Conservation (phyloP, 2,888 invertebrate species). For the Mesochorus sp. region DNA sequence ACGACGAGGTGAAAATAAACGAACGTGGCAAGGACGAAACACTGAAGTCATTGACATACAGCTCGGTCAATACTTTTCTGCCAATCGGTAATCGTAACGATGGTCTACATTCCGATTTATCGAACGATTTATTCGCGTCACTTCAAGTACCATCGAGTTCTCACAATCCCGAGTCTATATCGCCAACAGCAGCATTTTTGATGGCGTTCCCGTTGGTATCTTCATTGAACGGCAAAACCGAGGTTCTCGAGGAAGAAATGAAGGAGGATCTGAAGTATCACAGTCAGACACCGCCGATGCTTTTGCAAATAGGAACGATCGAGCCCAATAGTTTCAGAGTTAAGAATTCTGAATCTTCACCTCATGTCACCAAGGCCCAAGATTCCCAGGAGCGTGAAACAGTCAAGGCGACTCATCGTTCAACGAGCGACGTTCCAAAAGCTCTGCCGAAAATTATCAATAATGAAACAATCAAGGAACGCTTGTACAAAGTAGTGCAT, state of each 20-base stretch:
- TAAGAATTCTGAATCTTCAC: constrained; percentile 66
- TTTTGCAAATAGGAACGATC: constrained; percentile 79
- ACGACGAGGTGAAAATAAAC: constrained; percentile 56
- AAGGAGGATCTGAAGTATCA: constrained; percentile 81
- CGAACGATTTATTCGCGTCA: constrained; percentile 85
- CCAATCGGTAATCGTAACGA: constrained; percentile 77
- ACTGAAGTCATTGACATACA: constrained; percentile 75
- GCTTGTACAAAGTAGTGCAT: constrained; percentile 75
- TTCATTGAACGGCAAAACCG: constrained; percentile 84
- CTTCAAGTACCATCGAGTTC: constrained; percentile 84
- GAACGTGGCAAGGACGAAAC: constrained; percentile 70
- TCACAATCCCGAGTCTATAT: constrained; percentile 85
- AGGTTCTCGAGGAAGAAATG: constrained; percentile 84
- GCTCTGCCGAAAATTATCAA: constrained; percentile 76
- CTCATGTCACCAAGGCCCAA: too few relatives aligned
- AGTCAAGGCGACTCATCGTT: constrained; percentile 42
- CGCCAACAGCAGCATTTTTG: constrained; percentile 90
- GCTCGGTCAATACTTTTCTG: constrained; percentile 76
- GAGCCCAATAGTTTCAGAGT: constrained; percentile 80
- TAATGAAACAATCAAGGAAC: constrained; percentile 75
- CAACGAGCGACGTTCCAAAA: constrained; percentile 67
- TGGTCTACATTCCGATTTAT: constrained; percentile 83
- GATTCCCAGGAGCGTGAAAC: constrained; percentile 21
- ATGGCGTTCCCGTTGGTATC: constrained; percentile 90
- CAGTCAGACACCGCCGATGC: constrained; percentile 81